phyloP scores from a whole-genome alignment of 2,113 vertebrate species.

The Cheilinus undulatus region DNA sequence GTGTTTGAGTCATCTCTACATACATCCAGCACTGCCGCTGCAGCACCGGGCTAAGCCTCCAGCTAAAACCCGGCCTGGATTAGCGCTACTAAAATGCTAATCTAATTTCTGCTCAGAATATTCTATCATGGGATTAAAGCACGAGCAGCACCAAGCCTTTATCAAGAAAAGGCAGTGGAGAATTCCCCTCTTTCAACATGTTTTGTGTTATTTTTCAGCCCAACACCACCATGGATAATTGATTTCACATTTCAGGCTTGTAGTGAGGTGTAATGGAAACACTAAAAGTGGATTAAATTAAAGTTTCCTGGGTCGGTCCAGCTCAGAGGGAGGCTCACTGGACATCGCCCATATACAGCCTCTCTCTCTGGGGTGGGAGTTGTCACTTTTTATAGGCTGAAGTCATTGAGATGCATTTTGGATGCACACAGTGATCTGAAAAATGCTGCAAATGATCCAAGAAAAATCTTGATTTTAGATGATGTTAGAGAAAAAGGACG shows the following conservation, averaged over 20 bases:
- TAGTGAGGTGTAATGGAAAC: not conserved
- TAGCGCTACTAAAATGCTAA: slow-evolving; percentile 23
- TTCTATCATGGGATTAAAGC: slow-evolving; percentile 21
- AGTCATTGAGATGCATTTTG: not conserved
- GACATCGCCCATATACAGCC: slow-evolving; percentile 7
- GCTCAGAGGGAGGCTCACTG: not conserved
- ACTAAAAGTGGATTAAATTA: slow-evolving; percentile 6
- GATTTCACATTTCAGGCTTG: slow-evolving; percentile 8
- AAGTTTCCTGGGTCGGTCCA: not conserved
- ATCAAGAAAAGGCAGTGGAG: slow-evolving; percentile 10
- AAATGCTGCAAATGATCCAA: not conserved
- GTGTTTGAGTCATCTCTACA: not conserved
- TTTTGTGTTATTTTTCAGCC: not conserved
- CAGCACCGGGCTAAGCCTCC: not conserved
- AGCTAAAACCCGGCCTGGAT: slow-evolving; percentile 3
- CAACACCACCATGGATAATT: not conserved
- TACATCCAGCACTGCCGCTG: not conserved
- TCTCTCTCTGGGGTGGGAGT: slow-evolving; percentile 3
- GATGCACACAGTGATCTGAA: not conserved
- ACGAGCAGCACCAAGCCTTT: not conserved
- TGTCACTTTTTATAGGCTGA: not conserved
- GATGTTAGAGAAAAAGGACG: not conserved
- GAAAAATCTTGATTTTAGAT: not conserved
- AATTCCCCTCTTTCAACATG: not conserved
- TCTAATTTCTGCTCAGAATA: slow-evolving; percentile 34